These are phyloP conservation scores for Diabrotica virgifera DNA, from an alignment of 1,140 invertebrate genomes.

Conservation along the genomic window DNA sequence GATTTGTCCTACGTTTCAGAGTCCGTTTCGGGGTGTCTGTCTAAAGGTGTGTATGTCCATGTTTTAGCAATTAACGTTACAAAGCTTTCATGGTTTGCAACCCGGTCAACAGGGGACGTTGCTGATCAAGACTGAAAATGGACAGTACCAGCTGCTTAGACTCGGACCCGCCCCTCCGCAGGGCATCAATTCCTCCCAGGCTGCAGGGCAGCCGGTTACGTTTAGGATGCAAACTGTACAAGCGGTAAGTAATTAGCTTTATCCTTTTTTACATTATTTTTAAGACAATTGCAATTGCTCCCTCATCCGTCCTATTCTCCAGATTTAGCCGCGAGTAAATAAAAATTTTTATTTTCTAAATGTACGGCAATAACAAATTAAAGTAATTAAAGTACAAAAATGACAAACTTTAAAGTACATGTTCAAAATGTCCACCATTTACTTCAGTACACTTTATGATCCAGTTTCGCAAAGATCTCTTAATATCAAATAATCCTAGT, in stretches of 20 bases:
- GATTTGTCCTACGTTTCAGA: slow-evolving; percentile 5
- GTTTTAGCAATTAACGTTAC: slow-evolving; percentile 69
- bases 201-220: slow-evolving; percentile 47
- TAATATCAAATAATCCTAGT: no score
- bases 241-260: slow-evolving; percentile 53
- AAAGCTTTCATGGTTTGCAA: slow-evolving; percentile 78
- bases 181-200: slow-evolving; percentile 57
- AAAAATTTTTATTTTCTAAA: no score
- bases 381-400: no score
- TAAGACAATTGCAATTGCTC: no score
- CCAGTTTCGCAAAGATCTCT: no score
- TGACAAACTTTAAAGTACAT: no score
- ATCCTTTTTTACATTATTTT: not conserved
- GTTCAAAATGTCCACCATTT: no score
- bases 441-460: no score
- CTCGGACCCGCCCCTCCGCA: slow-evolving; percentile 70
- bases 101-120: slow-evolving; percentile 81
- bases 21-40: slow-evolving; percentile 23
- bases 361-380: no score
- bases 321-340: no score
- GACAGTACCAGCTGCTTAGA: slow-evolving; percentile 86
- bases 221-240: slow-evolving; percentile 57
- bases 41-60: slow-evolving; percentile 33
- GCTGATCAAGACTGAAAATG: slow-evolving; percentile 92
- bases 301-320: no score